Evolutionary conservation across 2,113 vertebrate species (phyloP), one percentile per base, ranked within the genome.

Genomic region (Potamarius usumacintae): DNA sequence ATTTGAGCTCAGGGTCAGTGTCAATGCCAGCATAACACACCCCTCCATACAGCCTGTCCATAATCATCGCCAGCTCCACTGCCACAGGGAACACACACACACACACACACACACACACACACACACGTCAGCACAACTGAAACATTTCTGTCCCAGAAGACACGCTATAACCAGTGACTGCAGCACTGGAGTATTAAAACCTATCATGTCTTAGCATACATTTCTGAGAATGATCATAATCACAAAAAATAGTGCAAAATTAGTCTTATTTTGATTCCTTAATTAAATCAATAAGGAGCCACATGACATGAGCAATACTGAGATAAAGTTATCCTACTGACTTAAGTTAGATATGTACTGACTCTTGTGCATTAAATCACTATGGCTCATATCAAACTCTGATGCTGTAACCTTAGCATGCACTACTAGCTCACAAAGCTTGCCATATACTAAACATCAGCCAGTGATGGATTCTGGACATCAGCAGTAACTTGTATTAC

Each of bases 41-140:
- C 25, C 98, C 98, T 85, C 98, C 98, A 27, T 99, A 99, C 78
- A 99, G 96, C 88, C 98, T 95, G 88, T 99, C 98, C 98, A 99
- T 99, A 92, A 99, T 99, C 98, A 99, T 99, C 0, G 98, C 98
- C 62, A 99, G 96, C 91, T 99, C 98, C 96, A 99, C 98, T 99
- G 92, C 58, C 91, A 91, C 58, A 83, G 14, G 7, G 1, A 60
- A 11, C 71, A 25, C 71, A 12, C 57, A 85, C 25, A 80, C 18
- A 83, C 25, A 84, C 50, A 69, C 4, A 60, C 30, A 17, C 72
- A 42, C 42, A 27, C 50, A 63, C 34, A 83, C 25, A 84, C 50
- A 69, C 4, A 4, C 63, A 27, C 48, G 62, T 72, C 86, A 87
- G 42, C 67, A 63, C 17, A 11, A 57, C 14, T 69, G 62, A 69